Evolutionary conservation across 2,797 vertebrate species (phyloP), one percentile per base, ranked within the genome.

Genomic region (Aeoliscus strigatus): DNA sequence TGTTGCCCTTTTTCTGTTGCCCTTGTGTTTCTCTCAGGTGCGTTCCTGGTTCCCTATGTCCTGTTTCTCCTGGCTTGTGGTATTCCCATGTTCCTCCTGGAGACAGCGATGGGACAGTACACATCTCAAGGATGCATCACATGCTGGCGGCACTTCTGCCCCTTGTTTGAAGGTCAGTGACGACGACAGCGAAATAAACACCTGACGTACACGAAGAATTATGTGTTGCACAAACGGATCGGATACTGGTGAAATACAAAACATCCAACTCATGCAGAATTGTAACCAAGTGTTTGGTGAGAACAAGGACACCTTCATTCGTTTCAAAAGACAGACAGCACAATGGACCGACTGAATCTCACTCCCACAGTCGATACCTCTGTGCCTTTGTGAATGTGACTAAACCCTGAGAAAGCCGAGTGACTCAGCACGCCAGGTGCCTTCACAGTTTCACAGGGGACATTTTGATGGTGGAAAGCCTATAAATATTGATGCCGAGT

Each of bases 141-240:
- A 15, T 87, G 84, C 46, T 87, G 84, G 83, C 83, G 81, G 23
- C 63, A 84, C 47, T 81, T 86, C 62, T 86, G 86, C 50, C 83
- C 83, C 8, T 58, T 86, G 46, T 86, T 85, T 79, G 84, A 87
- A 85, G 86, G 83, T 86, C 8, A 55, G 75, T 57, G 32, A 40
- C 17, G 40, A n/a, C n/a, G n/a, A n/a, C n/a, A n/a, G n/a, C n/a
- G 21, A 2, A 27, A 10, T 11, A 23, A 5, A 28, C 3, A 21
- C 18, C 18, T 3, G 6, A 21, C 18, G n/a, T n/a, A n/a, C n/a
- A n/a, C n/a, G n/a, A n/a, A n/a, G n/a, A n/a, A n/a, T n/a, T n/a
- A n/a, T n/a, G n/a, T n/a, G n/a, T n/a, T n/a, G n/a, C n/a, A n/a
- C n/a, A n/a, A n/a, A n/a, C n/a, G n/a, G n/a, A n/a, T n/a, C n/a